A percentile compares a stretch with the other conserved stretches of the same genome.
phyloP scores from a whole-genome alignment of 2,797 vertebrate genomes.

The Hybognathus amarus region DNA sequence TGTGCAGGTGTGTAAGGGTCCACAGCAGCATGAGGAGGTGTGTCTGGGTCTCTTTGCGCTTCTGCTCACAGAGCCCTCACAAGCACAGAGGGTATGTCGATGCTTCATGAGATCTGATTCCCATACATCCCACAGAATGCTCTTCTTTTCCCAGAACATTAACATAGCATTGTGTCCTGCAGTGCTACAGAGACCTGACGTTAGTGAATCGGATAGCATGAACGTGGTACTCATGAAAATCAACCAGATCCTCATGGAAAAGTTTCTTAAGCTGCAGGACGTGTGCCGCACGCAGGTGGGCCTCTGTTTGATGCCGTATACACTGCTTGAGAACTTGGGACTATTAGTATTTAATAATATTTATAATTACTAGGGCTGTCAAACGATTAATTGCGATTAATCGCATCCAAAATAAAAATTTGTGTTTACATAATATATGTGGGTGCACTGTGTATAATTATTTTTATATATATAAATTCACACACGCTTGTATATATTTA shows the following conservation, averaged over 20 bases:
- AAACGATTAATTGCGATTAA: too few relatives aligned
- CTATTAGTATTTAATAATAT: too few relatives aligned
- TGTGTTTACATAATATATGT: too few relatives aligned
- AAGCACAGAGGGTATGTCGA: constrained; percentile 89
- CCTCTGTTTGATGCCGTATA: background rate
- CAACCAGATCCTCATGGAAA: constrained; percentile 97
- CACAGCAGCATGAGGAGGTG: constrained; percentile 93
- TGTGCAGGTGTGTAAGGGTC: constrained; percentile 91
- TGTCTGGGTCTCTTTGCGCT: constrained; percentile 91
- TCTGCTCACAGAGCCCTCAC: constrained; percentile 85
- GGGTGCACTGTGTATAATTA: too few relatives aligned
- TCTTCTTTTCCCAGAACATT: background rate
- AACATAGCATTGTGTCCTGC: constrained; percentile 24
- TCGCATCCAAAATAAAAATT: too few relatives aligned
- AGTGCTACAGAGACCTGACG: constrained; percentile 93
- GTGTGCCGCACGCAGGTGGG: constrained; percentile 83
- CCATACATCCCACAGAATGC: background rate
- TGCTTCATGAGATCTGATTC: background rate
- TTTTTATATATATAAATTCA: too few relatives aligned
- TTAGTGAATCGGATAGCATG: constrained; percentile 94
- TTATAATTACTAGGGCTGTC: too few relatives aligned
- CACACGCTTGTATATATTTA: too few relatives aligned
- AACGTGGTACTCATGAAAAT: constrained; percentile 91
- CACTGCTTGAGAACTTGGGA: background rate
- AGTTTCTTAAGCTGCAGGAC: constrained; percentile 94